phyloP scores from a whole-genome alignment of 2,797 vertebrate species.

The Trachops cirrhosus region DNA sequence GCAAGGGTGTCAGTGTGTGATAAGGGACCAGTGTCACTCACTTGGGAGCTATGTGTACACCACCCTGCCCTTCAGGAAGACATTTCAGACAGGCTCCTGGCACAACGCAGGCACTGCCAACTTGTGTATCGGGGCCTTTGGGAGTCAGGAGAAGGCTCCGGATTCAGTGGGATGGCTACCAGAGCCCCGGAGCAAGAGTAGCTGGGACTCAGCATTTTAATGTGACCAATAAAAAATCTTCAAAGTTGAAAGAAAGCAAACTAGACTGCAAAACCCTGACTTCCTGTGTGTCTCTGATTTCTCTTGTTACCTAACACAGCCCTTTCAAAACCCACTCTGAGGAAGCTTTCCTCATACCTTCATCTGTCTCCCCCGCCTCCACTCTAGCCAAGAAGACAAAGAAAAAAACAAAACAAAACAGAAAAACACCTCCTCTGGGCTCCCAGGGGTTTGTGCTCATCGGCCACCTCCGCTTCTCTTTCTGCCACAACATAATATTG shows the following conservation, averaged over 20 bases:
- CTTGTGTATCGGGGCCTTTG: fast-evolving
- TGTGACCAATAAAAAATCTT: background rate
- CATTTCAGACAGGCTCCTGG: background rate
- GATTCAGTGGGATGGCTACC: background rate
- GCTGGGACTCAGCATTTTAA: background rate
- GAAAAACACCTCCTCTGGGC: background rate
- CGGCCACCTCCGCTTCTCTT: background rate
- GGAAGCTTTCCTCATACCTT: background rate
- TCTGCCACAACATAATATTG: background rate
- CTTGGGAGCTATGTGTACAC: background rate
- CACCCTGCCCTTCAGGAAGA: background rate
- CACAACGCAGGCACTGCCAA: background rate
- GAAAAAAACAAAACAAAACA: no score
- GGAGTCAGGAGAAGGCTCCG: background rate
- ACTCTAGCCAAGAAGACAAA: background rate
- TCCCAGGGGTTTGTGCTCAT: background rate
- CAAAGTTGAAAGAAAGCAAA: background rate
- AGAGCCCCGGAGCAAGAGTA: background rate
- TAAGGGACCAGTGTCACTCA: no score
- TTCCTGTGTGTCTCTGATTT: background rate
- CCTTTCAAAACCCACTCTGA: background rate
- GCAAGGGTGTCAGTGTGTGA: fast-evolving
- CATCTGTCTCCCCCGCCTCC: fast-evolving
- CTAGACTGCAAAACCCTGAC: background rate
- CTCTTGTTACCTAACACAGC: background rate